These are phyloP conservation scores for Lacerta bilineata DNA, from an alignment of 2,797 vertebrate species.

Conservation along the genomic window DNA sequence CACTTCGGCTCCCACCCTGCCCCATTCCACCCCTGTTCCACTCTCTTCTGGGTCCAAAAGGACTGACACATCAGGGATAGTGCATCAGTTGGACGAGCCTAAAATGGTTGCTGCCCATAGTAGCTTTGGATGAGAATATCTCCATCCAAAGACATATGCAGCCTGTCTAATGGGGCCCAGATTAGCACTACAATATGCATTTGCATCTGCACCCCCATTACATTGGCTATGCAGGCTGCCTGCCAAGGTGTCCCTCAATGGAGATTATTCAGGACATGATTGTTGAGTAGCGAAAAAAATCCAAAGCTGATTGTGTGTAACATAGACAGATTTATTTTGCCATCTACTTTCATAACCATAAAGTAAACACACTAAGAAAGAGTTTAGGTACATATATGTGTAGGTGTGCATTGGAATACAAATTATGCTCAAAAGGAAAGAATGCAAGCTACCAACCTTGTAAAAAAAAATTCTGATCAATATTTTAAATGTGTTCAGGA, in stretches of 20 bases:
- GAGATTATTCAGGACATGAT: not conserved
- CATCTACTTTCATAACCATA: not conserved
- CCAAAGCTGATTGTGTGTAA: not conserved
- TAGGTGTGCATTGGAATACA: too few species aligned
- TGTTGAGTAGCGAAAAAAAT: not conserved
- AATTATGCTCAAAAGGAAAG: too few species aligned
- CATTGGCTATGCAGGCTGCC: not conserved
- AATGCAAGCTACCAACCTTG: too few species aligned
- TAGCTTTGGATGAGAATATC: not conserved
- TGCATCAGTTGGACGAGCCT: too few species aligned
- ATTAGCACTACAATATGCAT: not conserved
- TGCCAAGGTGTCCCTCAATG: not conserved
- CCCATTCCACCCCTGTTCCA: too few species aligned
- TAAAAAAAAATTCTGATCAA: too few species aligned
- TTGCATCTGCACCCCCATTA: not conserved
- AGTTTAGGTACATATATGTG: too few species aligned
- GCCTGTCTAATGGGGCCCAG: not conserved
- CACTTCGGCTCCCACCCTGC: too few species aligned
- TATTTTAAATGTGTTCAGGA: too few species aligned
- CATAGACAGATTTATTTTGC: not conserved
- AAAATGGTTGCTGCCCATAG: too few species aligned
- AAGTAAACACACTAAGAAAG: not conserved
- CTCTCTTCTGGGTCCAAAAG: too few species aligned
- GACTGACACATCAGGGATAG: too few species aligned
- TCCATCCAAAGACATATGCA: not conserved